A percentile compares a stretch with the other conserved stretches of the same genome.
These are phyloP conservation scores for Ondatra zibethicus DNA, from an alignment of 2,113 vertebrate species.

Conservation along the genomic window DNA sequence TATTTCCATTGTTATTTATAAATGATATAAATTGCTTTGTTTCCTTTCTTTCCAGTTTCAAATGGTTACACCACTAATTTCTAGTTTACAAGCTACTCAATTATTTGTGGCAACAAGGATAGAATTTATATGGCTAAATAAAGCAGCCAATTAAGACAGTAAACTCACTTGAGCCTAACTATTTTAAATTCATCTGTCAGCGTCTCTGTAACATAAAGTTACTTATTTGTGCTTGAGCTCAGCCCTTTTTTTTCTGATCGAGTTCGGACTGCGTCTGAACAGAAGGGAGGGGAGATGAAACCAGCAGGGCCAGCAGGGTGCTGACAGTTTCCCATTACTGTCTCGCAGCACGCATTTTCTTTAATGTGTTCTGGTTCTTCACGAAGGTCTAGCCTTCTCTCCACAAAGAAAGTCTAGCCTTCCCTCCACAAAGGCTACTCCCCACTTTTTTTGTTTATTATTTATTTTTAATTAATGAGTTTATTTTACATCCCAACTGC, in stretches of 20 bases:
- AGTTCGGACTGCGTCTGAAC: background rate
- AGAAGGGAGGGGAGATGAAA: background rate
- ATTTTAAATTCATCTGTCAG: background rate
- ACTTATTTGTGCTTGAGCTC: background rate
- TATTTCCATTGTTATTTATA: constrained; percentile 9
- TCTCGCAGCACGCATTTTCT: background rate
- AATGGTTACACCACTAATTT: background rate
- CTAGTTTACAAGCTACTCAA: background rate
- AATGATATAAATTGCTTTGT: constrained; percentile 17
- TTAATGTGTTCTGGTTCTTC: background rate
- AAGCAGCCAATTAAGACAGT: background rate
- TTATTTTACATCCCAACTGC: too few species aligned
- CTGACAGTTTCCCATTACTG: background rate
- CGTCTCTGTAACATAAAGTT: background rate
- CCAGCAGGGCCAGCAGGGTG: background rate
- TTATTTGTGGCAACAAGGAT: background rate
- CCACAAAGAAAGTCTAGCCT: background rate
- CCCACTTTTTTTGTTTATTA: too few species aligned
- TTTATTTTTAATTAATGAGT: background rate
- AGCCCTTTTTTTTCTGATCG: background rate
- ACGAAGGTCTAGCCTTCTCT: background rate
- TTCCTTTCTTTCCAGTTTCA: background rate
- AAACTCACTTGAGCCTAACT: background rate
- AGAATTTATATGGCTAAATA: background rate
- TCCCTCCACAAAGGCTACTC: background rate